Percentiles rank a stretch among this genome's conserved stretches.
Evolutionary conservation across 1,140 invertebrate species (phyloP).

Genomic region (Anoplophora glabripennis): DNA sequence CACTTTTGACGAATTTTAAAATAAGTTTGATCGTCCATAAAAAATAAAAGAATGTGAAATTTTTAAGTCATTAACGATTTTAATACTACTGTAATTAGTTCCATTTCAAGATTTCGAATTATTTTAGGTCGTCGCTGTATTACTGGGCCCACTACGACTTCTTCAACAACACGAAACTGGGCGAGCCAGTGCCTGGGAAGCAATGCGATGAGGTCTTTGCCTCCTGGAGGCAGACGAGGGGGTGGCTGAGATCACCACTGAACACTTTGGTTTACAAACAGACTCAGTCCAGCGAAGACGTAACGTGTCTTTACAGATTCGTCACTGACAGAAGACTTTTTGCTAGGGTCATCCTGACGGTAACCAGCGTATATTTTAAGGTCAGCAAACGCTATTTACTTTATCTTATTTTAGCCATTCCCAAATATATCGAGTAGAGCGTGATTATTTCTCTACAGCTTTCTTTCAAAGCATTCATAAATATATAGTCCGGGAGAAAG

Average conservation of each 20-base stretch:
- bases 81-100: too few species aligned
- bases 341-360: slow-evolving; percentile 73
- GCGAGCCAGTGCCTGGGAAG: slow-evolving; percentile 72
- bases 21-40: too few species aligned
- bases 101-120: not conserved
- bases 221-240: slow-evolving; percentile 70
- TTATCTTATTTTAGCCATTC: not conserved
- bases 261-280: slow-evolving; percentile 84
- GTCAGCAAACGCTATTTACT: slow-evolving; percentile 36
- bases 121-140: slow-evolving; percentile 69
- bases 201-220: slow-evolving; percentile 83
- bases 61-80: too few species aligned
- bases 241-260: slow-evolving; percentile 71
- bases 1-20: too few species aligned
- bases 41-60: too few species aligned
- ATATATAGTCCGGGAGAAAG: too few species aligned
- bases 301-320: slow-evolving; percentile 79
- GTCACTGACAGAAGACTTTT: slow-evolving; percentile 76
- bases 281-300: slow-evolving; percentile 61
- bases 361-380: slow-evolving; percentile 69
- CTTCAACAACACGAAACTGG: slow-evolving; percentile 83
- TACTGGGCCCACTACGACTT: slow-evolving; percentile 93
- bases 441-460: too few species aligned
- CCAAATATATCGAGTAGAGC: too few species aligned
- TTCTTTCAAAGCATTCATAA: too few species aligned